phyloP scores from a whole-genome alignment of 2,797 vertebrate species.

The Silurus lanzhouensis region DNA sequence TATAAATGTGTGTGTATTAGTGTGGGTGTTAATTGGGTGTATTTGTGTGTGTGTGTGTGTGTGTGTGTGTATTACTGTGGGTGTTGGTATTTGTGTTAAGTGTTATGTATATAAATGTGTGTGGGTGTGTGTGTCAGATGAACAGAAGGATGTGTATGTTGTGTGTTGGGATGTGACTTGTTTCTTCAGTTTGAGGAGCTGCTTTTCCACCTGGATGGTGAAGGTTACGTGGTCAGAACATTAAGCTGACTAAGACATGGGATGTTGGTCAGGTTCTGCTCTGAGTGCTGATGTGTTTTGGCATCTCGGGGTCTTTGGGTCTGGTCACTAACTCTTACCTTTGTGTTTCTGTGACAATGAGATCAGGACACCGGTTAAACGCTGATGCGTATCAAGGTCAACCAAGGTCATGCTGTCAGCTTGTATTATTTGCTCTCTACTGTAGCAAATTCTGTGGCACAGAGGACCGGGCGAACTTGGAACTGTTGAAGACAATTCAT shows the following conservation, averaged over 20 bases:
- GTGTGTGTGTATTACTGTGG: too few species aligned
- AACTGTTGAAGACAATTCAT: too few species aligned
- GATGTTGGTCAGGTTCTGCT: slow-evolving; percentile 9
- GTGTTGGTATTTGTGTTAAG: too few species aligned
- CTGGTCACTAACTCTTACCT: slow-evolving; percentile 42
- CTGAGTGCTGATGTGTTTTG: slow-evolving; percentile 42
- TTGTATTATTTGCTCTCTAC: neutral
- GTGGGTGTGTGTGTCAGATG: too few species aligned
- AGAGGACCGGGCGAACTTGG: too few species aligned
- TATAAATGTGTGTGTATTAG: too few species aligned
- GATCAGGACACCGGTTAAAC: slow-evolving; percentile 49
- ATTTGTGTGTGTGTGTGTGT: too few species aligned
- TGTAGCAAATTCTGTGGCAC: neutral
- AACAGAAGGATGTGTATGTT: too few species aligned
- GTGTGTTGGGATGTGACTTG: neutral
- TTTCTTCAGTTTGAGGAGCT: neutral
- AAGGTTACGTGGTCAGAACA: neutral
- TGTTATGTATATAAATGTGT: too few species aligned
- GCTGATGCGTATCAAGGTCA: slow-evolving; percentile 18
- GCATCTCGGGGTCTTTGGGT: slow-evolving; percentile 27
- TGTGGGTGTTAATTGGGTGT: too few species aligned
- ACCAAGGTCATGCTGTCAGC: neutral
- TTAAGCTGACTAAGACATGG: too few species aligned
- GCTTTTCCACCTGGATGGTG: slow-evolving; percentile 9
- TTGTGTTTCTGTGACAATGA: slow-evolving; percentile 10